phyloP scores from a whole-genome alignment of 2,888 invertebrate species.

The Nycteola revayana region DNA sequence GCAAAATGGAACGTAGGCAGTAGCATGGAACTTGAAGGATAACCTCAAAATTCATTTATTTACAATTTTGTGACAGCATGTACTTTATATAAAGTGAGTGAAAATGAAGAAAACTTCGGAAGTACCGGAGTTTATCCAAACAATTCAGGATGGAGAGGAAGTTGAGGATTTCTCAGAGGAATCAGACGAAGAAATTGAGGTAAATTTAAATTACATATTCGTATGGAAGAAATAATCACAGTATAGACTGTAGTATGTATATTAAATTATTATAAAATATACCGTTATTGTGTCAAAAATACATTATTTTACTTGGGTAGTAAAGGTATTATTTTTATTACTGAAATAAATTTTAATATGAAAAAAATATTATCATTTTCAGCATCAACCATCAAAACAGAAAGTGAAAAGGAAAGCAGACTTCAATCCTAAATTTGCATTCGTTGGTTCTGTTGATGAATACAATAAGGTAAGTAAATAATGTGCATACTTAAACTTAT shows the following conservation, averaged over 20 bases:
- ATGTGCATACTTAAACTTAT: too few species aligned
- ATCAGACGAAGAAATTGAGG: constrained; percentile 91
- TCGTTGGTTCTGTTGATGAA: constrained; percentile 88
- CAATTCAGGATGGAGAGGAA: constrained; percentile 92
- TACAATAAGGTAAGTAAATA: constrained; percentile 84
- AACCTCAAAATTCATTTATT: constrained; percentile 42
- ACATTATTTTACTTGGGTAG: too few species aligned
- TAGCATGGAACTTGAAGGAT: constrained; percentile 51
- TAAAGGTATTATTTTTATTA: too few species aligned
- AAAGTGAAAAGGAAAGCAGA: constrained; percentile 87
- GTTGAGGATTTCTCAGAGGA: constrained; percentile 90
- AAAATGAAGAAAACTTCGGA: constrained; percentile 50
- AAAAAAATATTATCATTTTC: too few species aligned
- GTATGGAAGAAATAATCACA: too few species aligned
- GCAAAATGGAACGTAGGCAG: too few species aligned
- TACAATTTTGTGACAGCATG: constrained; percentile 18
- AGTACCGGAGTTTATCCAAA: constrained; percentile 86
- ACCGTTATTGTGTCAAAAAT: too few species aligned
- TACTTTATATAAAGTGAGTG: constrained; percentile 18
- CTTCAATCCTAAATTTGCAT: constrained; percentile 91
- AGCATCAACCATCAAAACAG: constrained; percentile 93
- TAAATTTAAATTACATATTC: constrained; percentile 39
- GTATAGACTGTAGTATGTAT: too few species aligned
- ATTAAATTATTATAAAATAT: too few species aligned
- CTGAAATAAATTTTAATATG: too few species aligned